A percentile compares a stretch with the other conserved stretches of the same genome.
phyloP scores from a whole-genome alignment of 2,888 invertebrate species.

The Branchellion lobata region DNA sequence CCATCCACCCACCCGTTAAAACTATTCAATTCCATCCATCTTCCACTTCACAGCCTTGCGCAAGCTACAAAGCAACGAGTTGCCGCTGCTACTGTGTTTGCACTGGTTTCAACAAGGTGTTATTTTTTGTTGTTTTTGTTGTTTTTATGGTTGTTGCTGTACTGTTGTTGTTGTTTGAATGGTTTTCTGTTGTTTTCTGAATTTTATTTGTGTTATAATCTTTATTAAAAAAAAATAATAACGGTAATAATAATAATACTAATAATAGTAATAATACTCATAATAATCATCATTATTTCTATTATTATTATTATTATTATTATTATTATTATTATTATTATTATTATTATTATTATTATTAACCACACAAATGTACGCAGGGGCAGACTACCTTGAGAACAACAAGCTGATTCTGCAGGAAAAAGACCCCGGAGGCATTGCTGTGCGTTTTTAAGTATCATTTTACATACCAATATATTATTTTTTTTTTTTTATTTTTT shows the following conservation, averaged over 20 bases:
- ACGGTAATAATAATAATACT: background rate
- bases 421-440: constrained; percentile 67
- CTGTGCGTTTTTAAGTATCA: constrained; percentile 59
- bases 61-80: constrained; percentile 64
- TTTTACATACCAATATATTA: too few species aligned
- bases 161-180: background rate
- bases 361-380: background rate
- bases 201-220: background rate
- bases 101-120: constrained; percentile 61
- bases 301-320: background rate
- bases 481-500: background rate
- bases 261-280: background rate
- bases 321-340: too few species aligned
- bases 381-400: constrained; percentile 55
- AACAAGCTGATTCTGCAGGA: constrained; percentile 66
- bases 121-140: background rate
- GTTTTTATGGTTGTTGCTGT: background rate
- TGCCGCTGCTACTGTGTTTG: constrained; percentile 64
- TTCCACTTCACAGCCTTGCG: constrained; percentile 58
- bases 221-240: background rate
- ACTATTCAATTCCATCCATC: too few species aligned
- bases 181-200: background rate
- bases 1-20: too few species aligned
- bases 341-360: too few species aligned
- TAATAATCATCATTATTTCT: too few species aligned